Evolutionary conservation across 1,140 invertebrate genomes (phyloP), one percentile per base, ranked within the genome.

Genomic region (Bombus terrestris): DNA sequence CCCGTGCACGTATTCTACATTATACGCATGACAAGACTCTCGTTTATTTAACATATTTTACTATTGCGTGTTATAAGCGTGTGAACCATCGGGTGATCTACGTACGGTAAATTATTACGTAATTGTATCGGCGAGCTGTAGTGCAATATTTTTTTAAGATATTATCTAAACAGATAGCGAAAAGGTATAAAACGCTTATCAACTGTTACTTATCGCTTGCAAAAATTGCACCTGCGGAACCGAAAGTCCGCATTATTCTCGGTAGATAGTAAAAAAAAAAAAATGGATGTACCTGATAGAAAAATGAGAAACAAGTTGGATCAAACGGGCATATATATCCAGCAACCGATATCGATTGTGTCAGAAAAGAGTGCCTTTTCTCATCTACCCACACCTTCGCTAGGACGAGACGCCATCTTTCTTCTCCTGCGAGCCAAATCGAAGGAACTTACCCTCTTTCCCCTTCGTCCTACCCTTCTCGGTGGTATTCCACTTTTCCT

Each of bases 331-430:
- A 12, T 66, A 18, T 80, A 15, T 59, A 84, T 81, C 32, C 18
- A 12, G 35, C 22, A 32, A 66, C 57, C 3, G 86, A 76, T 93
- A 93, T 93, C 85, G 91, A 93, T 93, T 93, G 77, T 83, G 71
- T 69, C 68, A 69, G 64, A 47, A 82, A 53, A 76, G 74, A 69
- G 37, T 77, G 66, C 86, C 89, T 79, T 79, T 87, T 83, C 81
- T 86, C 85, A 86, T 87, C 87, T 81, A 79, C 87, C 90, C 85
- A 88, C 68, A 73, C 83, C 57, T 80, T 41, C 15, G 15, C 59
- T 47, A 89, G 78, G 76, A 86, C 76, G 86, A 90, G 88, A 78
- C 86, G 87, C 85, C 84, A 91, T 91, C 89, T 90, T 92, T 91
- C 83, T 87, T 87, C 73, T 69, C 39, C 77, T 57, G 71, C 72